Evolutionary conservation across 2,797 vertebrate species (phyloP).

Genomic region (Acomys russatus): DNA sequence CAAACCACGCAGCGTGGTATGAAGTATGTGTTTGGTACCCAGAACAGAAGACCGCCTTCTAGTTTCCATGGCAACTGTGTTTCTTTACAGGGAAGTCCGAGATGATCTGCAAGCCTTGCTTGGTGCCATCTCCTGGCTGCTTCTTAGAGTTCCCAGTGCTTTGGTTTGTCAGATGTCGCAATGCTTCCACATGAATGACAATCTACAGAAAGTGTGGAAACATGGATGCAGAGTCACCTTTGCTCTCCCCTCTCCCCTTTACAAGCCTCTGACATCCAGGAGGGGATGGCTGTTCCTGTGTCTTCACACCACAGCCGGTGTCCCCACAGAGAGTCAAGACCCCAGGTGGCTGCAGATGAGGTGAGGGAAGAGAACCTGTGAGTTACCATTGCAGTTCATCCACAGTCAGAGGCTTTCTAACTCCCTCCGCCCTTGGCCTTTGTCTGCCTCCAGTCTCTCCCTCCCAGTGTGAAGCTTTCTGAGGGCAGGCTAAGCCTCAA

Average conservation of each 20-base stretch:
- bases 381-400: rapidly evolving
- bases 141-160: rapidly evolving
- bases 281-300: rapidly evolving
- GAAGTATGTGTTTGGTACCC: background rate
- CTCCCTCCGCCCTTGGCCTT: background rate
- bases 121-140: rapidly evolving
- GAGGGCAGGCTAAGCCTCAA: rapidly evolving
- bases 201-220: background rate
- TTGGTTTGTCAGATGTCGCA: rapidly evolving
- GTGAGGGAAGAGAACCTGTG: too few relatives aligned
- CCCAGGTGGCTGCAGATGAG: rapidly evolving
- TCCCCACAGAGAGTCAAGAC: background rate
- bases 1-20: rapidly evolving
- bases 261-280: rapidly evolving
- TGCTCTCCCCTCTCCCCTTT: background rate
- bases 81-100: rapidly evolving
- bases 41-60: background rate
- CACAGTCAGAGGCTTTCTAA: background rate
- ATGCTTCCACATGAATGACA: rapidly evolving
- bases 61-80: rapidly evolving
- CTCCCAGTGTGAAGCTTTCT: background rate
- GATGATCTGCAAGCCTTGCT: rapidly evolving
- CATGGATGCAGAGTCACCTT: rapidly evolving
- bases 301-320: rapidly evolving
- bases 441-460: background rate